These are phyloP conservation scores for Lagopus muta DNA, from an alignment of 2,113 vertebrate species.

Conservation along the genomic window DNA sequence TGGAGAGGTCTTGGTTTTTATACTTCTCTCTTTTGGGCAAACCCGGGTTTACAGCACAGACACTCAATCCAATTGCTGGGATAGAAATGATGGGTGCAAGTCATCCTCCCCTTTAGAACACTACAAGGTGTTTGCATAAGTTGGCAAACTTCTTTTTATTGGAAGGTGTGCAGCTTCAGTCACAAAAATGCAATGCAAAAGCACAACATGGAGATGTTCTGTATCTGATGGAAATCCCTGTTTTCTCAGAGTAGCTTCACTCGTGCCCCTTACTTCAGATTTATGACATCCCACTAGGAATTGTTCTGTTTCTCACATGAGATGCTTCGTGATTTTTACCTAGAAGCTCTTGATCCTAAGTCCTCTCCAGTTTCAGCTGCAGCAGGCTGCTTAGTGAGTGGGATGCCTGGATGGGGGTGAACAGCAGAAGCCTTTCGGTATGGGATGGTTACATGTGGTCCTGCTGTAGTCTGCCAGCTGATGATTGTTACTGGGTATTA, in stretches of 20 bases:
- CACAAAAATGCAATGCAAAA: not conserved
- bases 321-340: not conserved
- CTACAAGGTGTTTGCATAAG: not conserved
- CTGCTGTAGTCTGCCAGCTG: not conserved
- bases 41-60: not conserved
- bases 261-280: not conserved
- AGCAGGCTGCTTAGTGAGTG: not conserved
- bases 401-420: not conserved
- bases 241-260: not conserved
- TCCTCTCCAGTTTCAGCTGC: not conserved
- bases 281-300: not conserved
- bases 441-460: fast-evolving
- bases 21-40: not conserved
- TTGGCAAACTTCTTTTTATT: not conserved
- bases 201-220: not conserved
- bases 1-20: not conserved
- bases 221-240: not conserved
- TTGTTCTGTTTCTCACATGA: not conserved
- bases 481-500: not conserved
- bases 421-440: fast-evolving
- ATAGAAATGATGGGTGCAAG: too few relatives aligned
- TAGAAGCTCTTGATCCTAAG: not conserved
- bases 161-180: not conserved
- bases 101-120: not conserved
- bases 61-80: not conserved